These are phyloP conservation scores for Boloria selene DNA, from an alignment of 2,888 invertebrate genomes.

Conservation along the genomic window DNA sequence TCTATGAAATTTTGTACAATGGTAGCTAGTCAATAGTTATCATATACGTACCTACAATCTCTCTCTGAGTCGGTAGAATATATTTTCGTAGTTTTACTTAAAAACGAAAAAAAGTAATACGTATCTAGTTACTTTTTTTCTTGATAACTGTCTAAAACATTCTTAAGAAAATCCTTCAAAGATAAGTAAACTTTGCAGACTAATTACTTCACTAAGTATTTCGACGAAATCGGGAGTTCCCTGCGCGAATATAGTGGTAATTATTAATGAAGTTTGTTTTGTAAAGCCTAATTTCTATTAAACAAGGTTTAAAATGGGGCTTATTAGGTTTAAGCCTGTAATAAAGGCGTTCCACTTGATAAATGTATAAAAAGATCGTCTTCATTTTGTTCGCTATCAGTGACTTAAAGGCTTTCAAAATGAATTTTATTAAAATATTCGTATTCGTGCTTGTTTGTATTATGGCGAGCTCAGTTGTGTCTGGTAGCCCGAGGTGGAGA, in stretches of 20 bases:
- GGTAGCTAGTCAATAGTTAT: too few species aligned
- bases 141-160: too few species aligned
- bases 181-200: too few species aligned
- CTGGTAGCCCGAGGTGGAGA: constrained; percentile 53
- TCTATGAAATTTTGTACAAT: too few species aligned
- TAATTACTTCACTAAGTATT: neutral
- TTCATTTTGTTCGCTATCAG: neutral
- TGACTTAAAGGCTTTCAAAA: constrained; percentile 29
- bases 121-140: too few species aligned
- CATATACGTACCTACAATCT: too few species aligned
- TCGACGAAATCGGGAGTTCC: neutral
- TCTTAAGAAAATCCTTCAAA: too few species aligned
- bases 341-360: constrained; percentile 10
- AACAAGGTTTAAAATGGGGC: neutral
- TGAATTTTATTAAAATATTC: constrained; percentile 54
- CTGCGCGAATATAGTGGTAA: neutral
- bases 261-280: too few species aligned
- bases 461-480: constrained; percentile 46
- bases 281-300: too few species aligned
- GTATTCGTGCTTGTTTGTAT: constrained; percentile 52
- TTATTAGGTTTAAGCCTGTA: neutral
- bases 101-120: too few species aligned
- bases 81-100: too few species aligned
- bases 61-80: too few species aligned
- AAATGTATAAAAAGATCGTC: constrained; percentile 11